Evolutionary conservation across 2,888 invertebrate species (phyloP).

Genomic region (Sturmia bella): DNA sequence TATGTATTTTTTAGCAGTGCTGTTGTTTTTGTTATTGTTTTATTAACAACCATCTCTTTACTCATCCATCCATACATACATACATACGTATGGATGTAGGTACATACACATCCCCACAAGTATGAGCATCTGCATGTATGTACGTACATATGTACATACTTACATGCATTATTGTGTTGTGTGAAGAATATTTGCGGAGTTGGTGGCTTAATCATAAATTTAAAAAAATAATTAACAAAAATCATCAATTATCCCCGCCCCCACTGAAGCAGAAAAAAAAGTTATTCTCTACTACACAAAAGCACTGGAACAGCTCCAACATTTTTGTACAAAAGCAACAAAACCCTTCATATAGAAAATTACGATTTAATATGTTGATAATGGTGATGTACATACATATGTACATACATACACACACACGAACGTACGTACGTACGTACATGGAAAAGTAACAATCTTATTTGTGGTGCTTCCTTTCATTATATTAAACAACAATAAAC

Average conservation of each 20-base stretch:
- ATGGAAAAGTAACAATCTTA: slow-evolving; percentile 32
- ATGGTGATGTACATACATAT: slow-evolving; percentile 50
- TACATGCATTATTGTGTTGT: neutral
- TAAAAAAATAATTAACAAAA: slow-evolving; percentile 50
- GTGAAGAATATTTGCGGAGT: slow-evolving; percentile 13
- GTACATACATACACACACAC: too few relatives aligned
- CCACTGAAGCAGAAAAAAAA: slow-evolving; percentile 34
- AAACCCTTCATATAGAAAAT: slow-evolving; percentile 58
- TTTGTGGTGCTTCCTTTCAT: slow-evolving; percentile 8
- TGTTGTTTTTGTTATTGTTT: slow-evolving; percentile 44
- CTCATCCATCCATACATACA: too few relatives aligned
- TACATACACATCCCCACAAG: too few relatives aligned
- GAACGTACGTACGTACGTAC: too few relatives aligned
- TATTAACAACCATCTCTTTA: neutral
- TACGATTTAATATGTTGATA: slow-evolving; percentile 30
- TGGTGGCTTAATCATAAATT: slow-evolving; percentile 56
- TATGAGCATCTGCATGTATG: neutral
- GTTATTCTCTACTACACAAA: neutral
- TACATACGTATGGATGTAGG: too few relatives aligned
- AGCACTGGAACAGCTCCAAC: slow-evolving; percentile 19
- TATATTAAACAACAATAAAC: neutral
- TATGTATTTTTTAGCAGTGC: neutral
- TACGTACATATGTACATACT: neutral
- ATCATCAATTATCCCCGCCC: slow-evolving; percentile 31
- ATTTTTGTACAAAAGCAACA: slow-evolving; percentile 48